phyloP scores from a whole-genome alignment of 1,140 invertebrate genomes.

The Heliconius melpomene region DNA sequence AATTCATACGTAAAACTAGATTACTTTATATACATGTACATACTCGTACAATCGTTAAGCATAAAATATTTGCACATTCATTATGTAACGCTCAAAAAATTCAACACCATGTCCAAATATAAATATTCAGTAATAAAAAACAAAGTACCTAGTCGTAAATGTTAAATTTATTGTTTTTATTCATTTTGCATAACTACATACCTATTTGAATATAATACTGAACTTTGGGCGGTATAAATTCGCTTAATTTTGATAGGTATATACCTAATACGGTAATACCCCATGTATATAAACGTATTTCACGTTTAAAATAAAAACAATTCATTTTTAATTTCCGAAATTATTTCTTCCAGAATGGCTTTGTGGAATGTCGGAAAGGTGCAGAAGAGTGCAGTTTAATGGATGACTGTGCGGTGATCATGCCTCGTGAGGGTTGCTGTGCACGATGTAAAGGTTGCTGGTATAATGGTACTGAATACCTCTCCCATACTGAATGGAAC shows the following conservation, averaged over 20 bases:
- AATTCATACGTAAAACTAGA: not conserved
- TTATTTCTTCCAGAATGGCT: slow-evolving; percentile 69
- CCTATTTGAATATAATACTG: not conserved
- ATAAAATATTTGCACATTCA: not conserved
- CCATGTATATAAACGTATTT: not conserved
- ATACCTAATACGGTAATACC: not conserved
- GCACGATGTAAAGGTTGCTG: slow-evolving; percentile 85
- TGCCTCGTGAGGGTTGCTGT: slow-evolving; percentile 74
- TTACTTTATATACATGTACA: not conserved
- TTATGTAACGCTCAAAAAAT: not conserved
- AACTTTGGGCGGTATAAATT: not conserved
- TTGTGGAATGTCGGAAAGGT: slow-evolving; percentile 70
- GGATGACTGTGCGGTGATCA: slow-evolving; percentile 70
- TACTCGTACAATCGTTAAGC: not conserved
- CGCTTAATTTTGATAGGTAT: not conserved
- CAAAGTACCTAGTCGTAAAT: slow-evolving; percentile 15
- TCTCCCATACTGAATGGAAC: slow-evolving; percentile 89
- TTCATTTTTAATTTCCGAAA: not conserved
- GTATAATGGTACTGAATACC: slow-evolving; percentile 86
- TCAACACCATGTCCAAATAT: slow-evolving; percentile 6
- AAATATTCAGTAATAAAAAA: slow-evolving; percentile 14
- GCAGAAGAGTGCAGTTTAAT: slow-evolving; percentile 67
- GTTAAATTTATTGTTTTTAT: slow-evolving; percentile 16
- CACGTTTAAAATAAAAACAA: too few species aligned
- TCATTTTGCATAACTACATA: slow-evolving; percentile 10